phyloP scores from a whole-genome alignment of 2,888 invertebrate genomes.

The Electrophaes corylata region DNA sequence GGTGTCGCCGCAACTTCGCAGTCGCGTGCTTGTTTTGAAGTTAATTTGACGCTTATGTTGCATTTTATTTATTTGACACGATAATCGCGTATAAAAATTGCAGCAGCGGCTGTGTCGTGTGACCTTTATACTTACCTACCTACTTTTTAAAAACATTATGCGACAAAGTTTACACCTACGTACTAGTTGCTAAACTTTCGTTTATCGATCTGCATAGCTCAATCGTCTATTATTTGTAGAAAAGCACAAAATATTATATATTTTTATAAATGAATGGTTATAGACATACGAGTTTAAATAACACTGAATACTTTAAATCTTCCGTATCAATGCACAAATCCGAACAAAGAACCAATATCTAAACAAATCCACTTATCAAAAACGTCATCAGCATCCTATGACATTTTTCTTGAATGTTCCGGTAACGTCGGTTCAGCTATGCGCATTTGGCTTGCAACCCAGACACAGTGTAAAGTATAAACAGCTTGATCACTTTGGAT shows the following conservation, averaged over 20 bases:
- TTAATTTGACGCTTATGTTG: constrained; percentile 63
- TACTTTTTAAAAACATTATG: constrained; percentile 33
- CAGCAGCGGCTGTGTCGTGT: constrained; percentile 49
- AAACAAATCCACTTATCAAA: constrained; percentile 28
- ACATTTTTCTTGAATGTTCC: constrained; percentile 28
- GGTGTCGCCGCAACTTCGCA: constrained; percentile 43
- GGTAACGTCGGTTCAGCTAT: constrained; percentile 27
- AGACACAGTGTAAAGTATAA: constrained; percentile 11
- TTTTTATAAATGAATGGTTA: too few species aligned
- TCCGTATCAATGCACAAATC: constrained; percentile 10
- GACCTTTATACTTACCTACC: constrained; percentile 48
- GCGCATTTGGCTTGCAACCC: constrained; percentile 32
- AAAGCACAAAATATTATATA: too few species aligned
- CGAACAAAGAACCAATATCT: constrained; percentile 20
- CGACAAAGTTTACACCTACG: constrained; percentile 5
- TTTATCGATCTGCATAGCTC: too few species aligned
- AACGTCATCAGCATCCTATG: constrained; percentile 29
- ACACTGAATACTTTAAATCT: not conserved
- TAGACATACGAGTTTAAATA: not conserved
- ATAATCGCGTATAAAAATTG: constrained; percentile 58
- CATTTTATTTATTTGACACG: constrained; percentile 60
- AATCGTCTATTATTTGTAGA: too few species aligned
- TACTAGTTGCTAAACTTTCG: not conserved
- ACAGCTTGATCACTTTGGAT: constrained; percentile 14
- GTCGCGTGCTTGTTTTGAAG: constrained; percentile 58